Percentiles rank a stretch among this genome's conserved stretches.
Evolutionary conservation across 1,140 invertebrate genomes (phyloP).

Genomic region (Oppia nitens): DNA sequence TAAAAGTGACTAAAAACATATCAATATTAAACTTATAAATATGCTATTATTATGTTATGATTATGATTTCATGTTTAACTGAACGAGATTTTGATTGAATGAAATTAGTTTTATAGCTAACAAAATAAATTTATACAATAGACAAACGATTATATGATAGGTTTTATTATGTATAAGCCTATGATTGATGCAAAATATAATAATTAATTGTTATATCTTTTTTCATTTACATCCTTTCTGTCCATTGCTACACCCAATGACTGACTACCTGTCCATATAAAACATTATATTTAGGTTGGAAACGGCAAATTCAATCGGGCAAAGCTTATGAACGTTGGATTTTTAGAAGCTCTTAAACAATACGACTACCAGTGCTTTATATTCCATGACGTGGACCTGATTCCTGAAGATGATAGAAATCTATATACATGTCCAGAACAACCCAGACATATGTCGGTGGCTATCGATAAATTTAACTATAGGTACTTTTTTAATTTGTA

Average conservation of each 20-base stretch:
- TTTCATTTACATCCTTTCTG: no score
- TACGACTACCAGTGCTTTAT: constrained; percentile 30
- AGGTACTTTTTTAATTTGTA: constrained; percentile 12
- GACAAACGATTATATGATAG: background rate
- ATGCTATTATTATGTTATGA: no score
- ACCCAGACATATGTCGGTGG: constrained; percentile 28
- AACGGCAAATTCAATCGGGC: constrained; percentile 67
- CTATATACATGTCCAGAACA: constrained; percentile 66
- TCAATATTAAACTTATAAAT: no score
- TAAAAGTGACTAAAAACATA: no score
- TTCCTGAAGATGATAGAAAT: constrained; percentile 81
- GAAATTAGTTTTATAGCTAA: no score
- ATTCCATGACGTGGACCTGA: constrained; percentile 72
- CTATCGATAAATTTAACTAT: constrained; percentile 23
- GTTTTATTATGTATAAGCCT: no score
- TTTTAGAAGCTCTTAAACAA: constrained; percentile 58
- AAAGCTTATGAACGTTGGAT: constrained; percentile 89
- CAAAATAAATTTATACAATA: background rate
- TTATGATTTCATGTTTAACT: no score
- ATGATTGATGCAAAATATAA: no score
- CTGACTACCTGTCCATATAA: background rate
- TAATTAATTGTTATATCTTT: no score
- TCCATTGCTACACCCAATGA: background rate
- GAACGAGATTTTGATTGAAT: no score
- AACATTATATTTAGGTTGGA: constrained; percentile 29